Evolutionary conservation across 1,140 invertebrate species (phyloP).

Genomic region (Caerostris extrusa): DNA sequence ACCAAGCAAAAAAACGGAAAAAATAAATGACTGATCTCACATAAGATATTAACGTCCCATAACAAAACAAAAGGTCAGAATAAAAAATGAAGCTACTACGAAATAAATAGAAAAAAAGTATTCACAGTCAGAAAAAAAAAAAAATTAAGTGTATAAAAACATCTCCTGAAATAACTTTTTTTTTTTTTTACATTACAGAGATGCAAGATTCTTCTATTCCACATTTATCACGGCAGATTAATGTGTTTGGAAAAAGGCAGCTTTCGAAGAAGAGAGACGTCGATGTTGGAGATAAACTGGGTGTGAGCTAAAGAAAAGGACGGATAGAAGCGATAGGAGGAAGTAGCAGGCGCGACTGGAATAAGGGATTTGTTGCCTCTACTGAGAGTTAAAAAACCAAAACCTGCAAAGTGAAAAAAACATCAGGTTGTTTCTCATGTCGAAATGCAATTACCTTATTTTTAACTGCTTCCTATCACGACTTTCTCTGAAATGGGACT

Average conservation of each 20-base stretch:
- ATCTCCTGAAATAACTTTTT: background rate
- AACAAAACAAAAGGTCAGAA: background rate
- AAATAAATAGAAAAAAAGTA: background rate
- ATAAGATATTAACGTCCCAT: background rate
- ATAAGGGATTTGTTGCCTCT: no score
- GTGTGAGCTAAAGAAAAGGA: constrained; percentile 25
- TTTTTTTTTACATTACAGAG: constrained; percentile 17
- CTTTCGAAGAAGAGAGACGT: background rate
- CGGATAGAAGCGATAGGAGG: constrained; percentile 17
- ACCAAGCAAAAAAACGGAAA: background rate
- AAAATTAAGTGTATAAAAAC: background rate
- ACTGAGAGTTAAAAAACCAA: no score
- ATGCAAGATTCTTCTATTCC: constrained; percentile 17
- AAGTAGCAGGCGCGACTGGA: background rate
- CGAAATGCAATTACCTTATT: no score
- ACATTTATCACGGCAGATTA: constrained; percentile 55
- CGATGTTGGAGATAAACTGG: background rate
- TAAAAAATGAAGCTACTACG: background rate
- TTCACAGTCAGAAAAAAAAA: background rate
- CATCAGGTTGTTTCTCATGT: no score
- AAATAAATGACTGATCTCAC: background rate
- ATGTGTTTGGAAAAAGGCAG: constrained; percentile 17
- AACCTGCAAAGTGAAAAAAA: no score
- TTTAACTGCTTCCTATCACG: no score
- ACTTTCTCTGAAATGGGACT: no score